These are phyloP conservation scores for Paracyclopina nana DNA, from an alignment of 1,140 invertebrate genomes.

Conservation along the genomic window DNA sequence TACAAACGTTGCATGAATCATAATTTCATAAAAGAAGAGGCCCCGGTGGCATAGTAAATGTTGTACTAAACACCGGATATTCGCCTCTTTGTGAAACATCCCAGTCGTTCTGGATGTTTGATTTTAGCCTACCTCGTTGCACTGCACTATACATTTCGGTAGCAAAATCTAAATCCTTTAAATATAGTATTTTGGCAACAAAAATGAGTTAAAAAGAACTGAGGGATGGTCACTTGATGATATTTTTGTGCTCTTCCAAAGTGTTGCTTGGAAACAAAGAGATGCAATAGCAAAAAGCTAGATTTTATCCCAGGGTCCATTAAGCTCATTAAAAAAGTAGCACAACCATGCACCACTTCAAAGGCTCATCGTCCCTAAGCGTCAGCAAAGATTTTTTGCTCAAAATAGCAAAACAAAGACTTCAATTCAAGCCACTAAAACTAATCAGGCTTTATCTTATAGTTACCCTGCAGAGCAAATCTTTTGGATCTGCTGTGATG, in stretches of 20 bases:
- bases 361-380: background rate
- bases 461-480: slow-evolving; percentile 47
- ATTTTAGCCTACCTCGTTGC: no score
- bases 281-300: background rate
- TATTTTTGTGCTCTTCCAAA: no score
- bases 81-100: no score
- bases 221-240: no score
- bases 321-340: background rate
- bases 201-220: no score
- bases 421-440: background rate
- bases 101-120: no score
- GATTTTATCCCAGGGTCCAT: background rate
- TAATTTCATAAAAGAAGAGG: background rate
- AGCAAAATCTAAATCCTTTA: no score
- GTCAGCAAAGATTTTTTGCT: background rate
- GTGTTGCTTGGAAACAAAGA: no score
- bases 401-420: background rate
- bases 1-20: background rate
- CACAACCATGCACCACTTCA: background rate
- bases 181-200: no score
- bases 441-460: background rate
- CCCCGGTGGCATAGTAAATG: no score
- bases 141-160: no score
- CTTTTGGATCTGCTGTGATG: slow-evolving; percentile 41
- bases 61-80: no score